Conservation (phyloP, 2,797 vertebrate species). For the Calcarius lapponicus region DNA sequence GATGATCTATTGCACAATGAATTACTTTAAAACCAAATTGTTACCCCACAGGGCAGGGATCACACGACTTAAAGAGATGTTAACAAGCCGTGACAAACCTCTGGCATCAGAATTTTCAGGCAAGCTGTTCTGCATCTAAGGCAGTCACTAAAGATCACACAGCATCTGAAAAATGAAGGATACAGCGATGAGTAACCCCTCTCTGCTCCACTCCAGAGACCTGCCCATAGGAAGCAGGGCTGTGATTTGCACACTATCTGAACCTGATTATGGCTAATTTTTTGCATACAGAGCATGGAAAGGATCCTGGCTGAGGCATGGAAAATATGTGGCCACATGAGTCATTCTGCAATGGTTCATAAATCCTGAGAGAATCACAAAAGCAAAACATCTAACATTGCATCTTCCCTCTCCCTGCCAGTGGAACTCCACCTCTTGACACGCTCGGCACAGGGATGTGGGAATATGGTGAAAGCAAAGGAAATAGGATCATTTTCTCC, state of each 20-base stretch:
- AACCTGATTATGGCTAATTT: constrained; percentile 62
- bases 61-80: constrained; percentile 48
- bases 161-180: constrained; percentile 53
- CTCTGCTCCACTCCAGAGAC: constrained; percentile 50
- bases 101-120: constrained; percentile 15
- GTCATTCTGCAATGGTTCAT: constrained; percentile 65
- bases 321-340: constrained; percentile 66
- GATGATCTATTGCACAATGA: constrained; percentile 36
- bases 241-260: constrained; percentile 63
- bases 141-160: constrained; percentile 57
- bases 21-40: neutral
- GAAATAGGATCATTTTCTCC: constrained; percentile 67
- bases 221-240: constrained; percentile 33
- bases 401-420: constrained; percentile 60
- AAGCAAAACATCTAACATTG: constrained; percentile 60
- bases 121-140: constrained; percentile 63
- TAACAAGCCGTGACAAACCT: constrained; percentile 60
- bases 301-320: constrained; percentile 54
- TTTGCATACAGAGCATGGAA: constrained; percentile 56
- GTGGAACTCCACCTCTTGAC: constrained; percentile 58
- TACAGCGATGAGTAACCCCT: constrained; percentile 4
- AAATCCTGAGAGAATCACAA: constrained; percentile 63
- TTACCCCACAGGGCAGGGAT: constrained; percentile 49
- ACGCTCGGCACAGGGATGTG: constrained; percentile 49
- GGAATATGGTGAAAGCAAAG: constrained; percentile 65